Base-by-base conservation (phyloP, 92 coral and sea anemone species). In the Bergia puertoricense region DNA sequence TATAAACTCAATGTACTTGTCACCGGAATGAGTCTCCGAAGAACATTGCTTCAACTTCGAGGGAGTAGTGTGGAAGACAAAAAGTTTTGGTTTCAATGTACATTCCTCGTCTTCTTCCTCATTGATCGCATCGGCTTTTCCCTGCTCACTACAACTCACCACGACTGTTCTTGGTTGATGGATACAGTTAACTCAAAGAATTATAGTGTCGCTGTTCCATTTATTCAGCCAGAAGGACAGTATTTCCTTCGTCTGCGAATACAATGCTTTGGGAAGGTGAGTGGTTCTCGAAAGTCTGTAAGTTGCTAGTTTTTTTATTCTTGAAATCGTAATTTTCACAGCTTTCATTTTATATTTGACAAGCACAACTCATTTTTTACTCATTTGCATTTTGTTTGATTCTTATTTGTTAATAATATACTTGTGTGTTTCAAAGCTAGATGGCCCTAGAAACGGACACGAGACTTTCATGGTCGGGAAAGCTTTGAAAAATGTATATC, bases 241-340 rank as follows among this genome's bases (percentile, higher is more conserved):
- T 94, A 92, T 76, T 92, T 90, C 59, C 88, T 94, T 48, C 94
- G 94, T 39, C 51, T 94, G 23, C 92, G 92, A 83, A 89, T 92
- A 6, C 82, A 86, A 45, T 94, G 96, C 86, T 45, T 80, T 68
- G 85, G 86, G 3, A 94, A 81, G 94, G 96, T 94, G 69, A 88
- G 92, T 48, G 74, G 36, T 51, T 89, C 65, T 84, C 45, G 42
- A 10, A 45, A 39, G 15, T 37, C 87, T 84, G 87, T 75, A 71
- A 84, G 87, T 84, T 48, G 23, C 30, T 68, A 36, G 66, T 11
- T 74, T 22, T 7, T 46, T 15, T 4, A 16, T 4, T 77, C 5
- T 46, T 3, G 50, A 46, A 46, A 46, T 1, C 50, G 8, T 7
- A 48, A 5, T 5, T 7, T 48, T 48, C 10, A 48, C 54, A 54